Evolutionary conservation across 2,113 vertebrate genomes (phyloP), one percentile per base, ranked within the genome.

Genomic region (Cnemophilus loriae): DNA sequence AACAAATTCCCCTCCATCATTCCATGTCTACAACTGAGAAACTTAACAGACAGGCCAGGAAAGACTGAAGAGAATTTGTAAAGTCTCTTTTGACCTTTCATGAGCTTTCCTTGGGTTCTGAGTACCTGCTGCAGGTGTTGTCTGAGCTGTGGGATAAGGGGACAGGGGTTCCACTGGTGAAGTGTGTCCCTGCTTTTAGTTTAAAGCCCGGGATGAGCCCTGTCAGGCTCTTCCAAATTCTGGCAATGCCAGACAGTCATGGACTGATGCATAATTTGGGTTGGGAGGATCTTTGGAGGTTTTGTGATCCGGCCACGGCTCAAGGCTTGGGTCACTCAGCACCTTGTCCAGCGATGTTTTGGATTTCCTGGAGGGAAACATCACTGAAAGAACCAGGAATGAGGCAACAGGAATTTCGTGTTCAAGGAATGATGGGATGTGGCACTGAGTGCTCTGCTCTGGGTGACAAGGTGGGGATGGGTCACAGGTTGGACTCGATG

Each of bases 401-500:
- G 12, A 37, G 39, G 42, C 28, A 49, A 8, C 0, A 5, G 69
- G 20, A 35, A 22, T 9, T 46, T 4, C 2, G 47, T 35, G n/a
- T 16, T 13, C 6, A 2, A 1, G 37, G 15, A 64, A 1, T 0
- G 1, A 7, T 3, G 16, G 35, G 32, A 20, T 16, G 12, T 15
- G 37, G 16, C 65, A 3, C 41, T 49, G 23, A 2, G 46, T 4
- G 42, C 13, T 9, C 3, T 35, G 50, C n/a, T 28, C 60, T 18
- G 61, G 13, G 46, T 21, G 35, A 16, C 20, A 8, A 13, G 60
- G 13, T 27, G 76, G 53, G 53, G 9, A 28, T 11, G 2, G 1
- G 1, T 13, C 65, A 2, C 16, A 24, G 47, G 5, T 8, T 18
- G 47, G 2, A 8, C 6, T 26, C 1, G 3, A 7, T 19, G 52